Percentiles rank a stretch among this genome's conserved stretches.
Conservation (phyloP, 2,113 vertebrate species). For the Xyrauchen texanus region DNA sequence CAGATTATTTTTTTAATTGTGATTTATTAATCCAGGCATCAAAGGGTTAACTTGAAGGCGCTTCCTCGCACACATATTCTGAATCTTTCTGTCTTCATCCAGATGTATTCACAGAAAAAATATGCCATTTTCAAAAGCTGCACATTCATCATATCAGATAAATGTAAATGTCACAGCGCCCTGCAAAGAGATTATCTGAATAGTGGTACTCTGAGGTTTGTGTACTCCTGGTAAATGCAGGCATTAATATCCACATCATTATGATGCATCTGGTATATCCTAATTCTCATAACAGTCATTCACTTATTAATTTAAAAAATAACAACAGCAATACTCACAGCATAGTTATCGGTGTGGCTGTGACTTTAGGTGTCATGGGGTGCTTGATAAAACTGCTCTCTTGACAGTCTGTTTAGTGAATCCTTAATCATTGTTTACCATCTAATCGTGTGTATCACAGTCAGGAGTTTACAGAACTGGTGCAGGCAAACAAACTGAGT, state of each 20-base stretch:
- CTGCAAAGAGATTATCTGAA: slow-evolving; percentile 39
- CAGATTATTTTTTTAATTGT: background rate
- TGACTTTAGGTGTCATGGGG: slow-evolving; percentile 15
- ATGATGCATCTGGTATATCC: background rate
- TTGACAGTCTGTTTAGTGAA: slow-evolving; percentile 33
- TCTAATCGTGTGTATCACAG: slow-evolving; percentile 2
- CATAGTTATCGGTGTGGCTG: background rate
- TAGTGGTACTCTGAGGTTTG: slow-evolving; percentile 10
- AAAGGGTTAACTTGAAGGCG: background rate
- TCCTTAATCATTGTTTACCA: too few species aligned
- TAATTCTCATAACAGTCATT: background rate
- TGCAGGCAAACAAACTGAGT: slow-evolving; percentile 36
- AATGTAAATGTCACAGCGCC: slow-evolving; percentile 46
- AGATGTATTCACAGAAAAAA: slow-evolving; percentile 9
- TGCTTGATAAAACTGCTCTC: slow-evolving; percentile 23
- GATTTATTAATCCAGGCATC: slow-evolving; percentile 5
- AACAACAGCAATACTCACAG: background rate
- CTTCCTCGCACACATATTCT: background rate
- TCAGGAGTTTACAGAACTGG: slow-evolving; percentile 20
- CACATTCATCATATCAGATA: slow-evolving; percentile 52
- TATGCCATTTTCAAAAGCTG: slow-evolving; percentile 48
- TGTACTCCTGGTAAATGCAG: slow-evolving; percentile 27
- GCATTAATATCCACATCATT: slow-evolving; percentile 10
- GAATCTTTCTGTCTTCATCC: slow-evolving; percentile 16
- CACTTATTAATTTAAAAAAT: background rate